These are phyloP conservation scores for Zele albiditarsus DNA, from an alignment of 2,888 invertebrate genomes.

Conservation along the genomic window DNA sequence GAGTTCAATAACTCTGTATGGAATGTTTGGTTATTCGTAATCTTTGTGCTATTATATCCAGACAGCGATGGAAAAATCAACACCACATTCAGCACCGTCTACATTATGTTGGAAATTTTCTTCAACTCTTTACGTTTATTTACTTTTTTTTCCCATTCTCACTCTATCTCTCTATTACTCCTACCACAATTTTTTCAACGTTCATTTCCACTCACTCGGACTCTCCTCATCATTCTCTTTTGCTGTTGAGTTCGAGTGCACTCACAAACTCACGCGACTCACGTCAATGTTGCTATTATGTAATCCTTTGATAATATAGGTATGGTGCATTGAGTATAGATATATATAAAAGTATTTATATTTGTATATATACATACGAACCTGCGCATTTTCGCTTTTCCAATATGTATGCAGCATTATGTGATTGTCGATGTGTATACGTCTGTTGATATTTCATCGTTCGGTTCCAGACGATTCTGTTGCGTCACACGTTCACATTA, in stretches of 20 bases:
- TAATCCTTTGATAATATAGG: not conserved
- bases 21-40: not conserved
- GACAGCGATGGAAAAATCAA: not conserved
- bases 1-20: not conserved
- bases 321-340: not conserved
- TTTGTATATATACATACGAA: not conserved
- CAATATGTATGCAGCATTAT: not conserved
- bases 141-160: not conserved
- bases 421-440: not conserved
- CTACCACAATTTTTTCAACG: not conserved
- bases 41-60: not conserved
- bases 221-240: not conserved
- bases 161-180: not conserved
- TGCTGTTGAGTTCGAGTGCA: constrained; percentile 11
- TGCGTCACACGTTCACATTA: not conserved
- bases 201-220: not conserved
- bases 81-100: too few species aligned
- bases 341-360: not conserved
- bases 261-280: constrained; percentile 13
- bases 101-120: not conserved
- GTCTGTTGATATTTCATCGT: not conserved
- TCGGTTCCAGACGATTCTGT: not conserved
- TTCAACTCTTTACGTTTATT: not conserved
- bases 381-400: constrained; percentile 9
- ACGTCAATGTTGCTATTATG: constrained; percentile 6